Percentiles rank a stretch among this genome's conserved stretches.
phyloP scores from a whole-genome alignment of 1,140 invertebrate species.

The Sogatella furcifera region DNA sequence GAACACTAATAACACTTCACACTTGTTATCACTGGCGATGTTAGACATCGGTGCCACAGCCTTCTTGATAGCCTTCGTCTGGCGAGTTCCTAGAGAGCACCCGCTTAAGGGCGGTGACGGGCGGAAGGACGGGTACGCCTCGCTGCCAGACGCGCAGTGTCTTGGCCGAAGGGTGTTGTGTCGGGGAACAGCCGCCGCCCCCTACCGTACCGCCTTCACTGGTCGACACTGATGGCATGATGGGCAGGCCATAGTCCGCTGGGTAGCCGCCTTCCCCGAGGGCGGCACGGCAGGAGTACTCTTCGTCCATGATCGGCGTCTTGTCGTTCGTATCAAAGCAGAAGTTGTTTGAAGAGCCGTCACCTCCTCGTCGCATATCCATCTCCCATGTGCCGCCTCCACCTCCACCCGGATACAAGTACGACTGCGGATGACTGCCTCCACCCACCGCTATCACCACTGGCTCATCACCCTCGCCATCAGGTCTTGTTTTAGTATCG shows the following conservation, averaged over 20 bases:
- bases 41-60: slow-evolving; percentile 82
- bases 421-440: slow-evolving; percentile 21
- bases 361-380: slow-evolving; percentile 36
- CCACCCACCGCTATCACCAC: neutral
- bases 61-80: slow-evolving; percentile 85
- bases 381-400: slow-evolving; percentile 43
- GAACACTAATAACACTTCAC: slow-evolving; percentile 19
- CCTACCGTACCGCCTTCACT: slow-evolving; percentile 25
- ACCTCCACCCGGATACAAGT: slow-evolving; percentile 53
- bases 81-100: slow-evolving; percentile 70
- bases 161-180: slow-evolving; percentile 46
- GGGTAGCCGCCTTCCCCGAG: slow-evolving; percentile 45
- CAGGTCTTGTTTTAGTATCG: slow-evolving; percentile 41
- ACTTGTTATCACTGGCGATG: neutral
- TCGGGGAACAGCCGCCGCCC: slow-evolving; percentile 26
- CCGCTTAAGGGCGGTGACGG: slow-evolving; percentile 66
- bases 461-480: slow-evolving; percentile 11
- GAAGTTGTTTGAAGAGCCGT: slow-evolving; percentile 35
- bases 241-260: slow-evolving; percentile 64
- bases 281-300: slow-evolving; percentile 27
- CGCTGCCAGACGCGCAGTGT: slow-evolving; percentile 75
- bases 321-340: slow-evolving; percentile 52
- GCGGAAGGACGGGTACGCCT: slow-evolving; percentile 67
- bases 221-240: slow-evolving; percentile 36
- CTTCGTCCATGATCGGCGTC: slow-evolving; percentile 57